These are phyloP conservation scores for Platyrinchus mystaceus DNA, from an alignment of 2,797 vertebrate species.

Conservation along the genomic window DNA sequence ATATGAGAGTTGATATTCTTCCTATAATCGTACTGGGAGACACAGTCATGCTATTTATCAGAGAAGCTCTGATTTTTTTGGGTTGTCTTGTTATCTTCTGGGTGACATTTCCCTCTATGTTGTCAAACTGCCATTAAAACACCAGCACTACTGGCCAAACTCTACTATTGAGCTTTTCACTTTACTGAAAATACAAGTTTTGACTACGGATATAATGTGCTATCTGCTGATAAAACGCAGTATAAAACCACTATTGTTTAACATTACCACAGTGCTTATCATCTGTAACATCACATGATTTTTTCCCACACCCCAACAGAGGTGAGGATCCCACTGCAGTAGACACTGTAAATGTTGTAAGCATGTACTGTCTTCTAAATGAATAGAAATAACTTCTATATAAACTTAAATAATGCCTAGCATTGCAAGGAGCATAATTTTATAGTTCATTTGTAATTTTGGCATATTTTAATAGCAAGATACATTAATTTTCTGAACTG, in stretches of 20 bases:
- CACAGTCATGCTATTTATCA: neutral
- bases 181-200: neutral
- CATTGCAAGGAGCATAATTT: neutral
- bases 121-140: neutral
- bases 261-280: neutral
- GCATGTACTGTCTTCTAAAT: rapidly evolving
- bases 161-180: neutral
- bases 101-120: neutral
- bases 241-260: neutral
- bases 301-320: neutral
- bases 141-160: neutral
- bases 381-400: neutral
- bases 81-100: neutral
- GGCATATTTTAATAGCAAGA: neutral
- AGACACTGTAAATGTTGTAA: neutral
- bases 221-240: neutral
- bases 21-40: neutral
- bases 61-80: neutral
- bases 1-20: neutral
- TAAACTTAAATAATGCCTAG: neutral
- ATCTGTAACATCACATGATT: neutral
- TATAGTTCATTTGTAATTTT: neutral
- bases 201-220: neutral
- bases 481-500: neutral
- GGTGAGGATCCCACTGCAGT: neutral